Base-by-base conservation (phyloP, 2,797 vertebrate species). In the Onychomys leucogaster region DNA sequence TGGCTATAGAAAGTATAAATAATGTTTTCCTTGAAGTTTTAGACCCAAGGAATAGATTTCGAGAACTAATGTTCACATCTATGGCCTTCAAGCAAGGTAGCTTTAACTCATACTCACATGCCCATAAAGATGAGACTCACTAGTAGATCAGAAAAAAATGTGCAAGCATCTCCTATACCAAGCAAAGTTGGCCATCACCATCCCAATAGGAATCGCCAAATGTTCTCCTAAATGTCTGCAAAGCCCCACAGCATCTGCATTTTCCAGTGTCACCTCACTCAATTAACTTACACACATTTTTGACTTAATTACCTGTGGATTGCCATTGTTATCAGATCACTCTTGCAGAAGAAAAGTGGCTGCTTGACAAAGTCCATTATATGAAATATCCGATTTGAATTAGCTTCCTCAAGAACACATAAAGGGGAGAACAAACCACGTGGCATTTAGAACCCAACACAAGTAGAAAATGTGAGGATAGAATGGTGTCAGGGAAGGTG, bases 1-100 rank as follows among this genome's bases (percentile, higher is more conserved):
- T 82, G 46, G 11, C 3, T 63, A 52, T 1, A 95, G 32, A 77
- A 94, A 95, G 6, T 5, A 77, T 61, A 71, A 75, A 41, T 89
- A n/a, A 19, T 75, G 21, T 80, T 76, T 91, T 46, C 73, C 65
- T 4, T 93, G 57, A 95, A 90, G 41, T 95, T 96, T 52, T 77
- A 96, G 46, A 89, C n/a, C 43, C 29, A 87, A 83, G 83, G 12
- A 94, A 96, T 83, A 23, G 55, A 87, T 69, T 86, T 81, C 65
- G 23, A 90, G 71, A 85, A 91, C 27, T 73, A 91, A 57, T 89
- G 4, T 5, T 6, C 27, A 10, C 67, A 71, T 69, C 59, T 46
- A 63, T 57, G 94, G 37, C 59, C 86, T 96, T 8, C n/a, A 78
- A 77, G 34, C 55, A 95, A 87, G n/a, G 37, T 0, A 91, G 23